Evolutionary conservation across 2,113 vertebrate species (phyloP).

Genomic region (Sphaerodactylus townsendi): DNA sequence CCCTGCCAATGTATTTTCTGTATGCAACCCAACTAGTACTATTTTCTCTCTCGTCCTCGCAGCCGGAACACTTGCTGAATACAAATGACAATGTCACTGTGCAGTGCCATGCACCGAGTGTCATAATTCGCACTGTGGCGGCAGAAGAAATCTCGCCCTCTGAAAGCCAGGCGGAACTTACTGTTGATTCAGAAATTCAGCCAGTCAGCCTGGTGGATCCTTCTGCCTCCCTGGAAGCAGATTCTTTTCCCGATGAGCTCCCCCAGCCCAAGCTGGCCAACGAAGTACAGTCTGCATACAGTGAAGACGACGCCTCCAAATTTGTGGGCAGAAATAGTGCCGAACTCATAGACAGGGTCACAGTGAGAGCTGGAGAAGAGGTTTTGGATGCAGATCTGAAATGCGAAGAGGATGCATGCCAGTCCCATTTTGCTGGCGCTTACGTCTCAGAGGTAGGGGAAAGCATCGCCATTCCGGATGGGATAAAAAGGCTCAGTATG

Average conservation of each 20-base stretch:
- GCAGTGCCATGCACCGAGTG: slow-evolving; percentile 86
- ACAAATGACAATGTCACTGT: slow-evolving; percentile 86
- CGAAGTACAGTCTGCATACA: slow-evolving; percentile 65
- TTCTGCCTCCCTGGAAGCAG: slow-evolving; percentile 71
- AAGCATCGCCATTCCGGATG: accelerated
- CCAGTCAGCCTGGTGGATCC: slow-evolving; percentile 71
- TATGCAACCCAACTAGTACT: background rate
- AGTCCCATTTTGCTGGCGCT: slow-evolving; percentile 68
- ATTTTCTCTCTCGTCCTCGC: slow-evolving; percentile 37
- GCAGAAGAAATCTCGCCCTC: slow-evolving; percentile 85
- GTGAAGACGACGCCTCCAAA: slow-evolving; percentile 69
- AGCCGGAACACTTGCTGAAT: slow-evolving; percentile 91
- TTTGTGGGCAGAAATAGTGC: slow-evolving; percentile 74
- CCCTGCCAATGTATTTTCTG: too few species aligned
- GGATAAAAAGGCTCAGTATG: background rate
- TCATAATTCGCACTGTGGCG: slow-evolving; percentile 94
- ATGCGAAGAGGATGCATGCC: slow-evolving; percentile 63
- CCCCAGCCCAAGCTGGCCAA: slow-evolving; percentile 72
- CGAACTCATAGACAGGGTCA: slow-evolving; percentile 77
- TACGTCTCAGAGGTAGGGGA: slow-evolving; percentile 78
- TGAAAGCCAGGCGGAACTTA: slow-evolving; percentile 82
- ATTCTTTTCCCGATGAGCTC: slow-evolving; percentile 74
- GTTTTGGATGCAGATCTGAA: slow-evolving; percentile 71
- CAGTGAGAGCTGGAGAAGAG: slow-evolving; percentile 72
- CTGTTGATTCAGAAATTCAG: slow-evolving; percentile 76